These are phyloP conservation scores for Tachina fera DNA, from an alignment of 2,888 invertebrate genomes.

Conservation along the genomic window DNA sequence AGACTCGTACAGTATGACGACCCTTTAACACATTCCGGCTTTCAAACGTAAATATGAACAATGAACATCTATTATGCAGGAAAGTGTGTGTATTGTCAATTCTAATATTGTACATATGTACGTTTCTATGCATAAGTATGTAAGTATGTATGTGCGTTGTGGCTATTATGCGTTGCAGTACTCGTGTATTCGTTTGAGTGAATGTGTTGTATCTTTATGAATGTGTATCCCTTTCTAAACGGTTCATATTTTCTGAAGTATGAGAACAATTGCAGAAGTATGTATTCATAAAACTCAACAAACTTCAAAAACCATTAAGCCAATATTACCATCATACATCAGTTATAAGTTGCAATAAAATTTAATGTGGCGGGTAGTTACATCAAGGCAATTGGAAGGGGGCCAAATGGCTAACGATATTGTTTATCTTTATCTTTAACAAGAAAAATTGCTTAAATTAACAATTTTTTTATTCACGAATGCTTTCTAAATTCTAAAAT, in stretches of 20 bases:
- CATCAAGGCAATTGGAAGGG: background rate
- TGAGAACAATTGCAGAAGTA: conserved; percentile 36
- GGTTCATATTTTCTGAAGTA: conserved; percentile 48
- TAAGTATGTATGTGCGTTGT: background rate
- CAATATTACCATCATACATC: conserved; percentile 59
- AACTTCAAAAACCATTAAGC: conserved; percentile 61
- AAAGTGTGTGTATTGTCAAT: conserved; percentile 38
- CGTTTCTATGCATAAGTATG: too few species aligned
- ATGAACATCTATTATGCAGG: conserved; percentile 13
- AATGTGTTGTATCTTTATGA: background rate
- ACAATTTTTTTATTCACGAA: too few species aligned
- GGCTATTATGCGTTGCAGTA: conserved; percentile 15
- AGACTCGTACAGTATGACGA: conserved; percentile 13
- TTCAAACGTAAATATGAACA: conserved; percentile 20
- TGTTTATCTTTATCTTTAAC: too few species aligned
- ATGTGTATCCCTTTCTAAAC: conserved; percentile 16
- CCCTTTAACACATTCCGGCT: conserved; percentile 39
- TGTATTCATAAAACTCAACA: conserved; percentile 53
- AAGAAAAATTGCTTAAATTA: too few species aligned
- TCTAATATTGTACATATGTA: conserved; percentile 37
- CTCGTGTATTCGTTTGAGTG: background rate
- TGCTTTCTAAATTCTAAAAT: background rate
- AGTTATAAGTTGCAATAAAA: conserved; percentile 49
- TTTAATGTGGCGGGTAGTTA: conserved; percentile 13
- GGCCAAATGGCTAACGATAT: background rate